These are phyloP conservation scores for Samia ricini DNA, from an alignment of 1,140 invertebrate species.

Conservation along the genomic window DNA sequence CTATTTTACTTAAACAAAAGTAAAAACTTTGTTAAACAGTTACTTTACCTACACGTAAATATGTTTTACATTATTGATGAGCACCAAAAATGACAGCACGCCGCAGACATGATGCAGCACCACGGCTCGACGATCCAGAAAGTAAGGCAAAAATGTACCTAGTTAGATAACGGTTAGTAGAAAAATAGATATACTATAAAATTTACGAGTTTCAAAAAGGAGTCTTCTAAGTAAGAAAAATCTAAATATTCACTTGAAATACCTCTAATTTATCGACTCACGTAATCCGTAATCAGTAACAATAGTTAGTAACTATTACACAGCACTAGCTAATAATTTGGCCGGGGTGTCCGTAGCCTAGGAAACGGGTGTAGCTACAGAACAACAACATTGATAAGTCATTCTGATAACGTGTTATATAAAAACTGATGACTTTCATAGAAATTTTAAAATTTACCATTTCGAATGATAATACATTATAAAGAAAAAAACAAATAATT, in stretches of 20 bases:
- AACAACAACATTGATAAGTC: constrained; percentile 66
- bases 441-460: constrained; percentile 9
- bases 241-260: not conserved
- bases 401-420: constrained; percentile 54
- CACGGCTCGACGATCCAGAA: too few species aligned
- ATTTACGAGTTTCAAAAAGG: too few species aligned
- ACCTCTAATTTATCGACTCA: not conserved
- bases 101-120: too few species aligned
- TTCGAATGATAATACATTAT: constrained; percentile 12
- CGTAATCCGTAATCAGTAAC: not conserved
- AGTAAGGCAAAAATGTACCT: too few species aligned
- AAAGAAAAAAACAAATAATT: not conserved
- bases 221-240: too few species aligned
- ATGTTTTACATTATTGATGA: too few species aligned
- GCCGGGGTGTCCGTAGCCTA: constrained; percentile 62
- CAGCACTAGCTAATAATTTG: constrained; percentile 20
- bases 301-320: not conserved
- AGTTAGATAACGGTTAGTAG: too few species aligned
- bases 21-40: too few species aligned
- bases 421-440: constrained; percentile 39
- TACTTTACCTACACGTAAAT: too few species aligned
- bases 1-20: too few species aligned
- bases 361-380: constrained; percentile 74
- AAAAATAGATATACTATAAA: too few species aligned
- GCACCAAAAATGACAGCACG: too few species aligned